Percentiles rank a stretch among this genome's conserved stretches.
Evolutionary conservation across 1,140 invertebrate genomes (phyloP).

Genomic region (Drosophila busckii): DNA sequence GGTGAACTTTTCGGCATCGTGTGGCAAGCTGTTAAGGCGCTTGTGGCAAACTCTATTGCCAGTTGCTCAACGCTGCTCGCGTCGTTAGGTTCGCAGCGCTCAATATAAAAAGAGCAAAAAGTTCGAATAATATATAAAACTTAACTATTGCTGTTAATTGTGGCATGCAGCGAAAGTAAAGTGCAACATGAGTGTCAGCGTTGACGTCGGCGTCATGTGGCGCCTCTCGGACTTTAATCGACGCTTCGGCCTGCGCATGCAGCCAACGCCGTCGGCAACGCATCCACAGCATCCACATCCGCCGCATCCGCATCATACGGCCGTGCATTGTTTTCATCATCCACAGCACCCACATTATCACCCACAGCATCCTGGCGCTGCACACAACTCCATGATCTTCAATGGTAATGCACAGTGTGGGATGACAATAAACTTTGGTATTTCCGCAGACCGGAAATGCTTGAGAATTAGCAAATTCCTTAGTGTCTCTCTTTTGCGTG

Average conservation of each 20-base stretch:
- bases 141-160: no score
- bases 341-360: slow-evolving; percentile 51
- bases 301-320: slow-evolving; percentile 34
- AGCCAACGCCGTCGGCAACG: slow-evolving; percentile 51
- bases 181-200: slow-evolving; percentile 71
- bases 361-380: slow-evolving; percentile 19
- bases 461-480: slow-evolving; percentile 9
- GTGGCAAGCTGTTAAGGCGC: slow-evolving; percentile 29
- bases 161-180: not conserved
- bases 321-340: slow-evolving; percentile 64
- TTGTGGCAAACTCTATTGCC: slow-evolving; percentile 16
- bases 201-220: slow-evolving; percentile 79
- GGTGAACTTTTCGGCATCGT: slow-evolving; percentile 42
- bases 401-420: no score
- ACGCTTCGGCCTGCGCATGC: slow-evolving; percentile 75
- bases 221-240: slow-evolving; percentile 78
- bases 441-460: slow-evolving; percentile 13
- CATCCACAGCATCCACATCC: slow-evolving; percentile 57
- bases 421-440: slow-evolving; percentile 11
- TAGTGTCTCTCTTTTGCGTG: slow-evolving; percentile 1
- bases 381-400: slow-evolving; percentile 79
- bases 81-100: slow-evolving; percentile 36
- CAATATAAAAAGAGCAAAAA: not conserved
- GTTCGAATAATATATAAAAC: slow-evolving; percentile 1
- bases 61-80: slow-evolving; percentile 48